Evolutionary conservation across 2,113 vertebrate species (phyloP).

Genomic region (Elaphurus davidianus): DNA sequence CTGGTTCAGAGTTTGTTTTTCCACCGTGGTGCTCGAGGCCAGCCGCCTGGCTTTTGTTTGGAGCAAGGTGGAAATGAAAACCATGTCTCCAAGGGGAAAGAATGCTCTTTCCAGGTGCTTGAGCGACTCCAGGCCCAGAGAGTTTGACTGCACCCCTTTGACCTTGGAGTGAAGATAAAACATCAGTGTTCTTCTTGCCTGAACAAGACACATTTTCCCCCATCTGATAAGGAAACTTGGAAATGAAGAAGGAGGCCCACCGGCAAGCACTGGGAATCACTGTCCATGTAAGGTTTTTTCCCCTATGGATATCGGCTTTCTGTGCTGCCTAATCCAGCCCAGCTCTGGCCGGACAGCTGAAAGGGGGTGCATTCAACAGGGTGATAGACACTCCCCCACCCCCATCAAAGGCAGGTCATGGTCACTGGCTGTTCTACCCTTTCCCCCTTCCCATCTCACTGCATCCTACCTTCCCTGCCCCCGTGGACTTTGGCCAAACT

Average conservation of each 20-base stretch:
- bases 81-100: background rate
- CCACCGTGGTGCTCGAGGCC: background rate
- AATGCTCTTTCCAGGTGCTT: slow-evolving; percentile 27
- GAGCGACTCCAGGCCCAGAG: background rate
- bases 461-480: background rate
- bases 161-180: background rate
- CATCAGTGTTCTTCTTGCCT: background rate
- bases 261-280: background rate
- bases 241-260: background rate
- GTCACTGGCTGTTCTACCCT: slow-evolving; percentile 30
- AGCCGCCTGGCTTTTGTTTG: slow-evolving; percentile 41
- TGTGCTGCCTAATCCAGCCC: background rate
- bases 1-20: slow-evolving; percentile 23
- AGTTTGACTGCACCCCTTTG: background rate
- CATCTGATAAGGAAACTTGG: background rate
- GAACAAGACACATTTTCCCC: background rate
- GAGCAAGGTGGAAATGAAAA: slow-evolving; percentile 40
- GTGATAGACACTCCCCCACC: background rate
- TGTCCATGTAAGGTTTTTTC: background rate
- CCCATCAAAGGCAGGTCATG: background rate
- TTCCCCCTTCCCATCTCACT: background rate
- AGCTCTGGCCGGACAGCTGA: background rate
- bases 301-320: background rate
- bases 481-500: background rate
- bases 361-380: fast-evolving